Evolutionary conservation across 2,797 vertebrate species (phyloP), one percentile per base, ranked within the genome.

Genomic region (Vultur gryphus): DNA sequence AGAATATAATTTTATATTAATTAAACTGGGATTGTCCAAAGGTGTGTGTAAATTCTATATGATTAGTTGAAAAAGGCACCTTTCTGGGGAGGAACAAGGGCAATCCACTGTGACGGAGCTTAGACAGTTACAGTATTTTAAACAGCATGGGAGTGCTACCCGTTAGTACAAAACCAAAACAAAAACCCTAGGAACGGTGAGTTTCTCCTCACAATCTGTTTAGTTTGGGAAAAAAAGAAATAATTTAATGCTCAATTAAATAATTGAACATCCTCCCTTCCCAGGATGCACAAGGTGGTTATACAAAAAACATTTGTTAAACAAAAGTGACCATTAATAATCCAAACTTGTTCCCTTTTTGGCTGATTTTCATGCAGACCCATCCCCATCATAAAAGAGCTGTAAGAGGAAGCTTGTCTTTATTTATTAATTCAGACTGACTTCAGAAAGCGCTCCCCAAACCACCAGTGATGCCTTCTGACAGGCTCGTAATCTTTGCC

Each of bases 301-400:
- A 71, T 88, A 93, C 90, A 96, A 97, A 97, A 97, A 97, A 95
- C 87, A 97, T 96, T 97, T 97, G 92, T 95, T 94, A 97, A 97
- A 95, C 93, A 96, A 96, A 97, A 98, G 95, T 97, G 96, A 97
- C 95, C 88, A 95, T 97, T 96, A 97, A 97, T 97, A 97, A 97
- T 96, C 96, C 94, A 97, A 90, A 97, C 86, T 94, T 84, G 92
- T 90, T 94, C 90, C 70, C 48, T 94, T 97, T 96, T 76, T 26
- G 55, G 86, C 84, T 97, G 95, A 97, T 98, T 95, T 93, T 97
- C 95, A 96, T 97, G 93, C 96, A 96, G 94, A 77, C 91, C 93
- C 92, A 95, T 96, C 66, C 73, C 64, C 52, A 28, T 4, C 96
- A 95, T 96, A 95, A 97, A 97, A 97, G 95, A 97, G 93, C 92